phyloP scores from a whole-genome alignment of 1,140 invertebrate genomes.

The Fopius arisanus region DNA sequence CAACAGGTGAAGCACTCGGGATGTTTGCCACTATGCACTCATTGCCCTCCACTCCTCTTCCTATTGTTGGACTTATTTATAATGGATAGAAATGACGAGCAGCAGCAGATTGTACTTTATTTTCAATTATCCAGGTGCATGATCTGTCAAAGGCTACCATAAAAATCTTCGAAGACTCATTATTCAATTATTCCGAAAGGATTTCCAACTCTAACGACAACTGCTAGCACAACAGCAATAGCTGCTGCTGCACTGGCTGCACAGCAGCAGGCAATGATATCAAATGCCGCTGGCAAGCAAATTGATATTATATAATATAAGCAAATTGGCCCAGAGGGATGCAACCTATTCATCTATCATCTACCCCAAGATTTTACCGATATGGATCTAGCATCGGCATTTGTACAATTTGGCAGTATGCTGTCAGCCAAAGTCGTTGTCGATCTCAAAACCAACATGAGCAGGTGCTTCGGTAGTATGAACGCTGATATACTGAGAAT shows the following conservation, averaged over 20 bases:
- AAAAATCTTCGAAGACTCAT: too few species aligned
- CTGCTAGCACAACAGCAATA: slow-evolving; percentile 62
- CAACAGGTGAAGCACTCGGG: slow-evolving; percentile 27
- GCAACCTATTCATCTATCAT: slow-evolving; percentile 99
- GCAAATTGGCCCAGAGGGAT: slow-evolving; percentile 96
- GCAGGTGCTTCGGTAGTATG: slow-evolving; percentile 99
- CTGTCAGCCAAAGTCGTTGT: slow-evolving; percentile 99
- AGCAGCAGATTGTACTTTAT: too few species aligned
- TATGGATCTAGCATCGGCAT: slow-evolving; percentile 91
- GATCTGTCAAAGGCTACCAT: too few species aligned
- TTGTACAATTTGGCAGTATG: slow-evolving; percentile 95
- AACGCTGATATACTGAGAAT: too few species aligned
- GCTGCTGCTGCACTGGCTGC: slow-evolving; percentile 68
- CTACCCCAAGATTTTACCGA: slow-evolving; percentile 97
- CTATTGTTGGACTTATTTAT: too few species aligned
- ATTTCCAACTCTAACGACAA: slow-evolving; percentile 57
- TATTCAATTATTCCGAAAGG: slow-evolving; percentile 34
- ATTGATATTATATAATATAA: too few species aligned
- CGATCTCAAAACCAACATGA: slow-evolving; percentile 98
- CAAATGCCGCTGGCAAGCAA: slow-evolving; percentile 77
- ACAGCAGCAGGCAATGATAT: slow-evolving; percentile 45
- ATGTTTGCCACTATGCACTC: slow-evolving; percentile 7
- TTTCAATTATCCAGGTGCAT: too few species aligned
- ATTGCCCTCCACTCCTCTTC: too few species aligned
- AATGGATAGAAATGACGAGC: too few species aligned